Conservation (phyloP, 1,140 invertebrate genomes). For the Sesamia nonagrioides region DNA sequence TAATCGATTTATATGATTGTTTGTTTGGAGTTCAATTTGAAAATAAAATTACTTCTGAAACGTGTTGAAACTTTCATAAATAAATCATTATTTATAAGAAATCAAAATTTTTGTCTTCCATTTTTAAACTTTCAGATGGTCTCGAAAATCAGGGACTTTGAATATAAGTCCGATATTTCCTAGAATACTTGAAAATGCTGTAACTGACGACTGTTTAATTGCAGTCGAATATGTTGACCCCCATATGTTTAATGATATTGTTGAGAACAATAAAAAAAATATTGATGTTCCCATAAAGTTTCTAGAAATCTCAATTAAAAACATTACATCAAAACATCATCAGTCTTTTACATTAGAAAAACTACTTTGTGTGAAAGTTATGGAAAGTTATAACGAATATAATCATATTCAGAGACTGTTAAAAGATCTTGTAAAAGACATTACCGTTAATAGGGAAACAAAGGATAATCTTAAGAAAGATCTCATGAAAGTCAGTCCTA, state of each 20-base stretch:
- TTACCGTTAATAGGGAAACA: slow-evolving; percentile 74
- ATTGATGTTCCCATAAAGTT: slow-evolving; percentile 66
- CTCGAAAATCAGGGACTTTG: slow-evolving; percentile 37
- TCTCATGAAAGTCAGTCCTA: slow-evolving; percentile 66
- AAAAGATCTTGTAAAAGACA: slow-evolving; percentile 61
- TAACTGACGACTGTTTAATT: slow-evolving; percentile 52
- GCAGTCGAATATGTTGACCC: slow-evolving; percentile 72
- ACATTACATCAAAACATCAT: slow-evolving; percentile 74
- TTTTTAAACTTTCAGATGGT: slow-evolving; percentile 53
- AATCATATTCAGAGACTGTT: slow-evolving; percentile 55
- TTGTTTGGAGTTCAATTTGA: too few species aligned
- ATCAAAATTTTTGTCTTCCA: neutral
- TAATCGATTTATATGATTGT: too few species aligned
- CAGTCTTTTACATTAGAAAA: slow-evolving; percentile 75
- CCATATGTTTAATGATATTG: slow-evolving; percentile 63
- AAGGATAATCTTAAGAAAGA: slow-evolving; percentile 73
- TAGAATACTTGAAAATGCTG: slow-evolving; percentile 64
- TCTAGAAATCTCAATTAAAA: slow-evolving; percentile 70
- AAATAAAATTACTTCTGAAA: too few species aligned
- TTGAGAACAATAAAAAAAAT: slow-evolving; percentile 54
- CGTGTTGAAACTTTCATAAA: too few species aligned
- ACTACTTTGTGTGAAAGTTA: slow-evolving; percentile 66
- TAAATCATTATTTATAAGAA: too few species aligned
- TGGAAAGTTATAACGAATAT: slow-evolving; percentile 66
- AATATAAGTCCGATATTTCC: slow-evolving; percentile 72